A percentile compares a stretch with the other conserved stretches of the same genome.
phyloP scores from a whole-genome alignment of 2,113 vertebrate species.

The Centrocercus urophasianus region DNA sequence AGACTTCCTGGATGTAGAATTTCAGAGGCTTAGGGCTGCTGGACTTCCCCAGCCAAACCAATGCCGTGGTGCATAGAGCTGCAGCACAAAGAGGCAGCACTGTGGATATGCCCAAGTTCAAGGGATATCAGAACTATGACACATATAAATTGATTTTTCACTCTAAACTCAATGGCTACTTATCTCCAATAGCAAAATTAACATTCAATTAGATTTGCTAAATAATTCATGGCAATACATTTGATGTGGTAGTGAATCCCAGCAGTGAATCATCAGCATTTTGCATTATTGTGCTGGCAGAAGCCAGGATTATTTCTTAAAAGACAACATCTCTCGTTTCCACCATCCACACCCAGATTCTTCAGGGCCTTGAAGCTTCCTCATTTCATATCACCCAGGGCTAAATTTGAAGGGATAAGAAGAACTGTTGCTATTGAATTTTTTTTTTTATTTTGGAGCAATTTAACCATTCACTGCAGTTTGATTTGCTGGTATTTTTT shows the following conservation, averaged over 20 bases:
- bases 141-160: conserved; percentile 32
- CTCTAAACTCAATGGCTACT: conserved; percentile 5
- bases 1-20: not conserved
- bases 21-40: not conserved
- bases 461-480: not conserved
- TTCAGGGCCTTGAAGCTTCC: not conserved
- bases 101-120: not conserved
- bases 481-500: not conserved
- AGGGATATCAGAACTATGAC: not conserved
- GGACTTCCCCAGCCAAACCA: not conserved
- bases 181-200: conserved; percentile 55
- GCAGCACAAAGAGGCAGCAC: not conserved
- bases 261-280: not conserved
- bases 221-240: conserved; percentile 54
- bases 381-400: not conserved
- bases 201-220: conserved; percentile 47
- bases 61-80: not conserved
- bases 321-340: not conserved
- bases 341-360: not conserved
- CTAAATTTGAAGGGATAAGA: not conserved
- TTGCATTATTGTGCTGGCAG: not conserved
- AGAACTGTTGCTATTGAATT: not conserved
- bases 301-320: not conserved
- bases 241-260: conserved; percentile 7
- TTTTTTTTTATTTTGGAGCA: not conserved